Evolutionary conservation across 2,113 vertebrate genomes (phyloP), one percentile per base, ranked within the genome.

Genomic region (Hucho hucho): DNA sequence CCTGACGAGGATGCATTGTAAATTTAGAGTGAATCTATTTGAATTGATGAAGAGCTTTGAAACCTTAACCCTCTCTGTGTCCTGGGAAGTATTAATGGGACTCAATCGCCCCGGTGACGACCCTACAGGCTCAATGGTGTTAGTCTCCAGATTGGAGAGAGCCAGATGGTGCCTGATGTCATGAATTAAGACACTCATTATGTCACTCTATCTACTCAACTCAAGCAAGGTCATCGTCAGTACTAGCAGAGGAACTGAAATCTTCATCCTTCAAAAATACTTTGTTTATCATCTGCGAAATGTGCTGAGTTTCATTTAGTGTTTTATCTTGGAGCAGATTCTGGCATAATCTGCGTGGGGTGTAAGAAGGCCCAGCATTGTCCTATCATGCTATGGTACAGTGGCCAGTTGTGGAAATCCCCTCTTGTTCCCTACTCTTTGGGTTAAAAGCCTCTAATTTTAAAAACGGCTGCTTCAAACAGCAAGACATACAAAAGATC

Each of bases 101-200:
- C 83, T 69, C 67, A 37, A 83, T 84, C 69, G 2, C 82, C 16
- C 3, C 79, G 76, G 78, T 59, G 74, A 85, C 74, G n/a, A 78
- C 71, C 81, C 26, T 0, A 0, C 73, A 6, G 82, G 83, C 86
- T 83, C 81, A 14, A 75, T 75, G 6, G 79, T 68, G 86, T 72
- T 80, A 32, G 75, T 76, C 75, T 79, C 22, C 68, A 70, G 80
- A 85, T 73, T 66, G 74, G 71, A 79, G 64, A 12, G 63, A 79
- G 76, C 78, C 91, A 91, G 91, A 90, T 92, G 91, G 88, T 81
- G 75, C 81, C 79, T 53, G 86, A 91, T 84, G 86, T 86, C 81
- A 84, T 69, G 18, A 64, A 67, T 84, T 86, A 84, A 69, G 75
- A 11, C 14, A 2, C 16, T 24, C 49, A 49, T 68, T 58, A 6